phyloP scores from a whole-genome alignment of 2,113 vertebrate species.

The Nyctereutes procyonoides region DNA sequence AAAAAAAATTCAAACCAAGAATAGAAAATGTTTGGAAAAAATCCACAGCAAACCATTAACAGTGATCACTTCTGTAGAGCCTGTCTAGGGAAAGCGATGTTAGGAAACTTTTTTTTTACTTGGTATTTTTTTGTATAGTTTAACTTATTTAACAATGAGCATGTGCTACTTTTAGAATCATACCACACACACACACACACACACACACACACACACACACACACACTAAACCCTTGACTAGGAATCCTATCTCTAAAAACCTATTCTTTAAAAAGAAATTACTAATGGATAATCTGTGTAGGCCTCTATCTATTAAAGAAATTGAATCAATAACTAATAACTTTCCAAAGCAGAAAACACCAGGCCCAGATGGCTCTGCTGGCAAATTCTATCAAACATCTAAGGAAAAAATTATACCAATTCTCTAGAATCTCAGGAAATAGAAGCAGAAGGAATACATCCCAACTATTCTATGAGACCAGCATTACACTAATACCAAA shows the following conservation, averaged over 20 bases:
- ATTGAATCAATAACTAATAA: not conserved
- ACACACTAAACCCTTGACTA: not conserved
- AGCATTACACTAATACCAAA: not conserved
- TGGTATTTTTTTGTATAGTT: not conserved
- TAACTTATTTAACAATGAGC: not conserved
- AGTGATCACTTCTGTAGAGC: not conserved
- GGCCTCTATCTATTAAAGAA: not conserved
- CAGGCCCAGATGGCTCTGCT: not conserved
- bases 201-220: not conserved
- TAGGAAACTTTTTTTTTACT: not conserved
- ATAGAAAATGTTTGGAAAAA: constrained; percentile 32
- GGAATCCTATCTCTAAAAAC: not conserved
- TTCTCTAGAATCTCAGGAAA: not conserved
- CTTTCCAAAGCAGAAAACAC: not conserved
- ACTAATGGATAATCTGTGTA: not conserved
- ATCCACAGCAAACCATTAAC: not conserved
- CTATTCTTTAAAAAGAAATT: not conserved
- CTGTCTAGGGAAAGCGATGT: not conserved
- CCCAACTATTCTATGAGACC: not conserved
- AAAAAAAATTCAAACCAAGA: not conserved
- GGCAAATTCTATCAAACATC: not conserved
- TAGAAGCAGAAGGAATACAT: not conserved
- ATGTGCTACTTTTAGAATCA: not conserved
- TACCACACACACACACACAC: not conserved
- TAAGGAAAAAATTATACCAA: constrained; percentile 18